Evolutionary conservation across 2,797 vertebrate genomes (phyloP).

Genomic region (Sarcophilus harrisii): DNA sequence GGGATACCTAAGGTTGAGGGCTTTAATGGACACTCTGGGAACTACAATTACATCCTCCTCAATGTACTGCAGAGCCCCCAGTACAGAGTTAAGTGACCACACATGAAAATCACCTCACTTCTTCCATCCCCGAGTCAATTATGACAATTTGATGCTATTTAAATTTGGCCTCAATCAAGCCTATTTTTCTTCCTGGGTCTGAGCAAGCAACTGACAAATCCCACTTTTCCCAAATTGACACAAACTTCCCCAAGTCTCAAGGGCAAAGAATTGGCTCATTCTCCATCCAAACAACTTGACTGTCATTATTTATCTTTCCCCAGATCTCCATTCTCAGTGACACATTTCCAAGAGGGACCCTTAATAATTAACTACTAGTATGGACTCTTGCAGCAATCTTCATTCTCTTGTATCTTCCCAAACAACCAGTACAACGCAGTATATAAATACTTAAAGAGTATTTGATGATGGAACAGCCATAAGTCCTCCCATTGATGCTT

Average conservation of each 20-base stretch:
- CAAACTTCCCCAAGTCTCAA: conserved; percentile 25
- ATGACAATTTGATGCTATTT: conserved; percentile 17
- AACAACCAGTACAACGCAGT: background rate
- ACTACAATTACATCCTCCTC: conserved; percentile 32
- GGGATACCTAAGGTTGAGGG: conserved; percentile 34
- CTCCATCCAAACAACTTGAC: background rate
- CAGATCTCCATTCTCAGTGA: background rate
- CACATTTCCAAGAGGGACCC: background rate
- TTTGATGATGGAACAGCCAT: background rate
- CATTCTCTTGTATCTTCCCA: background rate
- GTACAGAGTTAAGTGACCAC: conserved; percentile 12
- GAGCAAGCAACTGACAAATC: conserved; percentile 48
- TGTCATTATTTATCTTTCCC: background rate
- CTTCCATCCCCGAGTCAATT: conserved; percentile 38
- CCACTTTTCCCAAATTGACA: conserved; percentile 39
- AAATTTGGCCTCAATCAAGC: conserved; percentile 44
- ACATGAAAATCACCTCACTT: conserved; percentile 31
- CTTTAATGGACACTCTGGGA: conserved; percentile 28
- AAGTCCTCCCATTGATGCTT: background rate
- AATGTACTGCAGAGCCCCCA: background rate
- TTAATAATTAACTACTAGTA: background rate
- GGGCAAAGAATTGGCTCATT: conserved; percentile 18
- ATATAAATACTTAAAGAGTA: background rate
- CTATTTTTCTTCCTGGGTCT: conserved; percentile 42
- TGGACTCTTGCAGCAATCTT: background rate